A percentile compares a stretch with the other conserved stretches of the same genome.
phyloP scores from a whole-genome alignment of 2,888 invertebrate species.

The Erebia ligea region DNA sequence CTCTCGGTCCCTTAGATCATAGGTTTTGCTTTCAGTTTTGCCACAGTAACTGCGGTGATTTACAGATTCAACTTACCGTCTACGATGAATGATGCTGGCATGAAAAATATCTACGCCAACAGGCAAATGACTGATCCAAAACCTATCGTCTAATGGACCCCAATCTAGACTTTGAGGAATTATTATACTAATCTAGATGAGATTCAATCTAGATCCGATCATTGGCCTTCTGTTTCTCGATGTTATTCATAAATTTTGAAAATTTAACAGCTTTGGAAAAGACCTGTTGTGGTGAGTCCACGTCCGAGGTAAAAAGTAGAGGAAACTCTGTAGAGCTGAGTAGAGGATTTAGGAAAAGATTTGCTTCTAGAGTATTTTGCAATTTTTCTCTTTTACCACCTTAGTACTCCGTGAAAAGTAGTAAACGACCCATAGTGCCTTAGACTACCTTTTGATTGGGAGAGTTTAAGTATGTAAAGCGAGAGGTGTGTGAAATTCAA shows the following conservation, averaged over 20 bases:
- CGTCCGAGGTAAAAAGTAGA: constrained; percentile 74
- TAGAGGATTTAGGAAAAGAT: constrained; percentile 66
- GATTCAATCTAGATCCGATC: constrained; percentile 8
- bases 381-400: constrained; percentile 53
- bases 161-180: no score
- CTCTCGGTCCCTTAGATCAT: neutral
- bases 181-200: no score
- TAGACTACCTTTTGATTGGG: neutral
- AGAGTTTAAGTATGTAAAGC: neutral
- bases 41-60: no score
- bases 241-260: constrained; percentile 58
- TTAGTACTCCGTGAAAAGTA: neutral
- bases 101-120: neutral
- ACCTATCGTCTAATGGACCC: no score
- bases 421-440: neutral
- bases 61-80: no score
- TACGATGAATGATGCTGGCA: no score
- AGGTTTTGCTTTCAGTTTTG: no score
- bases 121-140: no score
- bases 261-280: constrained; percentile 82
- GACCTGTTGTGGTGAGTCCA: constrained; percentile 81
- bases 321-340: constrained; percentile 62
- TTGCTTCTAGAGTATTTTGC: constrained; percentile 66
- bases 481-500: neutral
- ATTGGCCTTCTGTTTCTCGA: constrained; percentile 16